Evolutionary conservation across 2,888 invertebrate genomes (phyloP).

Genomic region (Gnatocerus cornutus): DNA sequence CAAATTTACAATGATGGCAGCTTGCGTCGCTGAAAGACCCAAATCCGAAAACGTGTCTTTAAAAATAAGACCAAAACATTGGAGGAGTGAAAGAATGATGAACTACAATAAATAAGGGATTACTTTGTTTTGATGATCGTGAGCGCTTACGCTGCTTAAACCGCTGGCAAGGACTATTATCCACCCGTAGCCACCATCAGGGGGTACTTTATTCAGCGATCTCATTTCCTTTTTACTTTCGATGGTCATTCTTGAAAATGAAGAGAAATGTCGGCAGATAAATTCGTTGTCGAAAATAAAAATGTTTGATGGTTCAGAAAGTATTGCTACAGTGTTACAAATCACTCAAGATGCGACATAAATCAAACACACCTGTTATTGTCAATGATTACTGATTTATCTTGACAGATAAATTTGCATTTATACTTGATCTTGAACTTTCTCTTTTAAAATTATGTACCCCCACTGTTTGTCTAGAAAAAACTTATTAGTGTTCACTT

Average conservation of each 20-base stretch:
- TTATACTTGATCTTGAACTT: conserved; percentile 37
- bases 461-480: too few relatives aligned
- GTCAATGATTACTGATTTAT: conserved; percentile 13
- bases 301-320: neutral
- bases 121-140: neutral
- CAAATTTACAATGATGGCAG: conserved; percentile 77
- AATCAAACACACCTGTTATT: conserved; percentile 17
- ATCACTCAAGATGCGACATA: conserved; percentile 4
- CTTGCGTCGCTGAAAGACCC: conserved; percentile 76
- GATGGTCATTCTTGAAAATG: conserved; percentile 6
- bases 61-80: conserved; percentile 79
- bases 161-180: conserved; percentile 76
- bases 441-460: too few relatives aligned
- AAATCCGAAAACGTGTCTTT: conserved; percentile 76
- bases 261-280: conserved; percentile 1
- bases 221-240: conserved; percentile 14
- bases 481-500: too few relatives aligned
- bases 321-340: too few relatives aligned
- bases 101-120: conserved; percentile 57
- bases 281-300: neutral
- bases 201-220: conserved; percentile 69
- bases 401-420: neutral
- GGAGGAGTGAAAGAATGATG: conserved; percentile 58
- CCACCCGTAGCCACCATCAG: conserved; percentile 82
- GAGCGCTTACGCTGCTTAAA: conserved; percentile 76